Evolutionary conservation across 2,113 vertebrate species (phyloP).

Genomic region (Perognathus longimembris): DNA sequence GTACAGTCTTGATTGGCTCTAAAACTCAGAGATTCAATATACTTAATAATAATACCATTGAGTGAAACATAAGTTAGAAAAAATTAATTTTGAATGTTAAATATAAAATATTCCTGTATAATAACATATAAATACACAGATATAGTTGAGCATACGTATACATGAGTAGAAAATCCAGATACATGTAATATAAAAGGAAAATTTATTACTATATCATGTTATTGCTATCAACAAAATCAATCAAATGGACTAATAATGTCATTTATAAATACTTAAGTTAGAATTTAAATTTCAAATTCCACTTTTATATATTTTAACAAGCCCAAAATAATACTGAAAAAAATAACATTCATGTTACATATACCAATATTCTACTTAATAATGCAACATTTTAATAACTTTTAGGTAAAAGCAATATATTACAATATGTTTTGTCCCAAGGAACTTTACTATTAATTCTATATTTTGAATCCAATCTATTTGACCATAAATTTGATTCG

Average conservation of each 20-base stretch:
- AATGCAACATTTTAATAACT: background rate
- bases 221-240: background rate
- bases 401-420: slow-evolving; percentile 33
- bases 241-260: background rate
- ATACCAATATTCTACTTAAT: background rate
- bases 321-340: background rate
- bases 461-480: slow-evolving; percentile 14
- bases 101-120: background rate
- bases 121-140: background rate
- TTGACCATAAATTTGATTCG: background rate
- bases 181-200: background rate
- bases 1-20: background rate
- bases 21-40: background rate
- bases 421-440: background rate
- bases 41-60: slow-evolving; percentile 12
- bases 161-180: background rate
- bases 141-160: background rate
- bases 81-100: background rate
- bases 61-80: background rate
- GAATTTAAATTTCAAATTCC: background rate
- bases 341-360: background rate
- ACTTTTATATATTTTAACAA: background rate
- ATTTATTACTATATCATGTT: background rate
- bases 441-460: background rate
- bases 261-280: background rate